Evolutionary conservation across 2,888 invertebrate species (phyloP).

Genomic region (Trilocha varians): DNA sequence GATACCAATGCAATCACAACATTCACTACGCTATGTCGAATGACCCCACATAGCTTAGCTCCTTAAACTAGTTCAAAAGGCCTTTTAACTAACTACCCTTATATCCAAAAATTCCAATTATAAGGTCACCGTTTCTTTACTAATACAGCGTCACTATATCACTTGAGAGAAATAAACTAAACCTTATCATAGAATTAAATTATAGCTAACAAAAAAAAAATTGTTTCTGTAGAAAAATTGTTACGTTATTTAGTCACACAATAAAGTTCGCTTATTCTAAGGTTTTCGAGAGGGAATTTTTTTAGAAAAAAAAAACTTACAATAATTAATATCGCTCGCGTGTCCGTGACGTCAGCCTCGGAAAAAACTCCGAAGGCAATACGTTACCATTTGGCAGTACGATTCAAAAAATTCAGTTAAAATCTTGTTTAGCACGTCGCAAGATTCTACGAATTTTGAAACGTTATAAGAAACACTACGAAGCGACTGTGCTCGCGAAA

Average conservation of each 20-base stretch:
- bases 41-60: slow-evolving; percentile 50
- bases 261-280: slow-evolving; percentile 51
- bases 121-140: slow-evolving; percentile 67
- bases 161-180: slow-evolving; percentile 64
- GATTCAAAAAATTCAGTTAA: slow-evolving; percentile 34
- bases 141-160: slow-evolving; percentile 62
- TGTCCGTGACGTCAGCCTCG: slow-evolving; percentile 7
- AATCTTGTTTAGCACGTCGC: slow-evolving; percentile 34
- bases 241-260: slow-evolving; percentile 60
- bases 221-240: slow-evolving; percentile 62
- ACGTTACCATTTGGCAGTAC: slow-evolving; percentile 14
- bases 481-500: slow-evolving; percentile 18
- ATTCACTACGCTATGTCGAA: slow-evolving; percentile 37
- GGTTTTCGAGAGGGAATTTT: slow-evolving; percentile 50
- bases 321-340: slow-evolving; percentile 2
- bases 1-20: slow-evolving; percentile 46
- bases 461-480: slow-evolving; percentile 10
- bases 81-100: slow-evolving; percentile 68
- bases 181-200: slow-evolving; percentile 39
- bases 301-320: slow-evolving; percentile 4
- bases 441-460: slow-evolving; percentile 42
- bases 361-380: slow-evolving; percentile 12
- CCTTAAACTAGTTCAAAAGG: slow-evolving; percentile 59
- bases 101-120: slow-evolving; percentile 65
- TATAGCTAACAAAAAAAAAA: slow-evolving; percentile 32